Evolutionary conservation across 2,113 vertebrate species (phyloP).

Genomic region (Gallinago undulata): DNA sequence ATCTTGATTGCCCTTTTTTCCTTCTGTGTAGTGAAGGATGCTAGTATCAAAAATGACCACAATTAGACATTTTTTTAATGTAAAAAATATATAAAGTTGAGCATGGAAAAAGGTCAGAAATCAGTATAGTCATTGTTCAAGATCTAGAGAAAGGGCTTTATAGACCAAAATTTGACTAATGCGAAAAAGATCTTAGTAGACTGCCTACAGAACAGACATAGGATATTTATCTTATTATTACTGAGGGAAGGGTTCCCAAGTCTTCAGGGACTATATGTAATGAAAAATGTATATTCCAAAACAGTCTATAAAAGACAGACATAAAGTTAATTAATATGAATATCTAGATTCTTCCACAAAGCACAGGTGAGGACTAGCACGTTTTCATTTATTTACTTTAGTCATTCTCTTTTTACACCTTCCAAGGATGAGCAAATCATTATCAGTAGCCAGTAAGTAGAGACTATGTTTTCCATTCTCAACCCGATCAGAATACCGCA

Average conservation of each 20-base stretch:
- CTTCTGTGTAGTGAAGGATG: background rate
- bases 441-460: background rate
- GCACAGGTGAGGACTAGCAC: background rate
- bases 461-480: background rate
- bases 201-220: background rate
- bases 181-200: background rate
- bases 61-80: background rate
- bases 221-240: background rate
- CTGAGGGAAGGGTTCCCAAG: rapidly evolving
- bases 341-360: background rate
- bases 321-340: background rate
- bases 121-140: background rate
- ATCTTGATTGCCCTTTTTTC: background rate
- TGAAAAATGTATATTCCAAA: background rate
- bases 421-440: background rate
- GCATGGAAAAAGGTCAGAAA: background rate
- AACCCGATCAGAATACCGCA: background rate
- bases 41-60: background rate
- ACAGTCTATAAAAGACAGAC: background rate
- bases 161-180: background rate
- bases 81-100: background rate
- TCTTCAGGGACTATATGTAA: background rate
- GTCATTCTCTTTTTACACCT: background rate
- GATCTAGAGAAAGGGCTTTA: background rate
- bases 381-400: background rate